Percentiles rank a stretch among this genome's conserved stretches.
These are phyloP conservation scores for Eucriotettix oculatus DNA, from an alignment of 2,888 invertebrate genomes.

Conservation along the genomic window DNA sequence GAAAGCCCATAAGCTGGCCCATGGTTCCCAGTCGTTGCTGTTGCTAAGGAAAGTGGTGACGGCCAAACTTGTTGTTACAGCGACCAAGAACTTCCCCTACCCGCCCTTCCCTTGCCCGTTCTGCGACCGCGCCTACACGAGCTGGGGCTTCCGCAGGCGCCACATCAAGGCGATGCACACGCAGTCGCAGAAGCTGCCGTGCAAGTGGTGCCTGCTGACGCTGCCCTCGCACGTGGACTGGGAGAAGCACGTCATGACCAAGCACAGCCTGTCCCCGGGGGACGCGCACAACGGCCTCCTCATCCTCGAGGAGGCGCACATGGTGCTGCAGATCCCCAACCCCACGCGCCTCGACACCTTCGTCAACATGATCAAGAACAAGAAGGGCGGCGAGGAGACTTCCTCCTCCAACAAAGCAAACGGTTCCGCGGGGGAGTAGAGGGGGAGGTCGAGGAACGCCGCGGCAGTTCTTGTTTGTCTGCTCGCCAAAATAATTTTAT, in stretches of 20 bases:
- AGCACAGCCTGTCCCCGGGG: conserved; percentile 37
- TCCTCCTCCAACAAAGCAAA: no score
- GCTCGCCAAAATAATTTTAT: no score
- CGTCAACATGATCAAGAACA: conserved; percentile 11
- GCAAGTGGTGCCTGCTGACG: conserved; percentile 22
- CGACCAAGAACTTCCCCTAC: conserved; percentile 14
- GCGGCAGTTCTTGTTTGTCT: no score
- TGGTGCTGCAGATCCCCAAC: conserved; percentile 28
- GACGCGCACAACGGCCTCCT: conserved; percentile 42
- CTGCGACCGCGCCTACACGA: conserved; percentile 42
- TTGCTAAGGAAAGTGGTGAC: background rate
- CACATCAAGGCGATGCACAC: conserved; percentile 43
- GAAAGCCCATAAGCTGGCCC: no score
- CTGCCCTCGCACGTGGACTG: conserved; percentile 38
- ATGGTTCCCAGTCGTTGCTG: no score
- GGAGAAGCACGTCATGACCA: conserved; percentile 38
- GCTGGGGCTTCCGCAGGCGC: conserved; percentile 44
- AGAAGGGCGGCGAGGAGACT: background rate
- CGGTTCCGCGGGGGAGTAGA: no score
- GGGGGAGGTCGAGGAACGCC: no score
- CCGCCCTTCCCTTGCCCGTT: conserved; percentile 44
- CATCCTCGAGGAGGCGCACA: conserved; percentile 44
- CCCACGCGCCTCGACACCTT: conserved; percentile 15
- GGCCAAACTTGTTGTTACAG: conserved; percentile 1
- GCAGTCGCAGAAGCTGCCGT: conserved; percentile 22